phyloP scores from a whole-genome alignment of 2,888 invertebrate species.

The Theretra japonica region DNA sequence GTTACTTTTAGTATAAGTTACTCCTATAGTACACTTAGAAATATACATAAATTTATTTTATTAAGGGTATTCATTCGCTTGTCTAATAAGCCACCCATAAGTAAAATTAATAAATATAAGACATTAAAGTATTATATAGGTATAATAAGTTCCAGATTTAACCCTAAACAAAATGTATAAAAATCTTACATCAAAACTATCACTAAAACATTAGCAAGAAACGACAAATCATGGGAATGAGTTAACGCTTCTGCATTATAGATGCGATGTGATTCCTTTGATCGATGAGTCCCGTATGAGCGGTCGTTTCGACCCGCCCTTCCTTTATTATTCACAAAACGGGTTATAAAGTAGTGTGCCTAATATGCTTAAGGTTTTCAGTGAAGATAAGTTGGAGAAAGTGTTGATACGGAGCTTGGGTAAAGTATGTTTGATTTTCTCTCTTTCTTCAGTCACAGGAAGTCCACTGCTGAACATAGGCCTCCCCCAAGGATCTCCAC shows the following conservation, averaged over 20 bases:
- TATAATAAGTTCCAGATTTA: too few species aligned
- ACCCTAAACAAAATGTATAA: background rate
- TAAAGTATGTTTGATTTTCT: too few species aligned
- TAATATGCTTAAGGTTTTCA: background rate
- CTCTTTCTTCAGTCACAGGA: too few species aligned
- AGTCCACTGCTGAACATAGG: too few species aligned
- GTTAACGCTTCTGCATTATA: slow-evolving; percentile 49
- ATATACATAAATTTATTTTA: too few species aligned
- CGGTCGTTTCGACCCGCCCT: slow-evolving; percentile 51
- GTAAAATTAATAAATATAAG: too few species aligned
- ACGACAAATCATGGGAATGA: slow-evolving; percentile 37
- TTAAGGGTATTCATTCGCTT: too few species aligned
- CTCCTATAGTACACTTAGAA: too few species aligned
- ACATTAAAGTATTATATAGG: too few species aligned
- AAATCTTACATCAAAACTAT: background rate
- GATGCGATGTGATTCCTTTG: slow-evolving; percentile 63
- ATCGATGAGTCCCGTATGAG: slow-evolving; percentile 60
- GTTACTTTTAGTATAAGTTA: too few species aligned
- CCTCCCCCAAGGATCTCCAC: too few species aligned
- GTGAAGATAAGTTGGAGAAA: background rate
- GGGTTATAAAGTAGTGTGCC: slow-evolving; percentile 23
- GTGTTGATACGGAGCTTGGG: background rate
- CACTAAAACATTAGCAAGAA: slow-evolving; percentile 12
- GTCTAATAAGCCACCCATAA: too few species aligned
- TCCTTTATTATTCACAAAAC: slow-evolving; percentile 56